phyloP scores from a whole-genome alignment of 1,140 invertebrate genomes.

The Papilio glaucus region DNA sequence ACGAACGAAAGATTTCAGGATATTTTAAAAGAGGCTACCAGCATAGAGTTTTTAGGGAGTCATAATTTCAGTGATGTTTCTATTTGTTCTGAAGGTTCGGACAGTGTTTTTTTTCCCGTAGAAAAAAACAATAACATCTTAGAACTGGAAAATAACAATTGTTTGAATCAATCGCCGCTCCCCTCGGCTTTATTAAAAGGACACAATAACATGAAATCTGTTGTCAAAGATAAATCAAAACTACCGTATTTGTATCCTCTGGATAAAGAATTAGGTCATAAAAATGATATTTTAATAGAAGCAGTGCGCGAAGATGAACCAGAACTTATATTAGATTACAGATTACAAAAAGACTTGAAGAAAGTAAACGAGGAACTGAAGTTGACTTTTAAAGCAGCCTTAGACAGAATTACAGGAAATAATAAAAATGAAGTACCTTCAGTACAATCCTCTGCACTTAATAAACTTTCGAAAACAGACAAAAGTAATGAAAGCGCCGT shows the following conservation, averaged over 20 bases:
- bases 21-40: constrained; percentile 70
- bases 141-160: constrained; percentile 41
- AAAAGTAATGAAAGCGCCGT: no score
- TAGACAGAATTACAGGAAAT: constrained; percentile 64
- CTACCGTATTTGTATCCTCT: constrained; percentile 64
- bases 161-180: not conserved
- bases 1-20: constrained; percentile 59
- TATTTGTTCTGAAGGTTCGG: constrained; percentile 64
- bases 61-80: constrained; percentile 61
- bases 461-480: no score
- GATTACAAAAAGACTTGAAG: constrained; percentile 66
- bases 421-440: constrained; percentile 45
- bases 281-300: constrained; percentile 13
- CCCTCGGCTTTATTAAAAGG: not conserved
- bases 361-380: constrained; percentile 72
- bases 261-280: constrained; percentile 44
- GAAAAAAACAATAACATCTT: constrained; percentile 55
- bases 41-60: constrained; percentile 63
- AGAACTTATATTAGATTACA: constrained; percentile 21
- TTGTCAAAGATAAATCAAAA: constrained; percentile 65
- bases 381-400: constrained; percentile 67
- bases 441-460: no score
- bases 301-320: not conserved
- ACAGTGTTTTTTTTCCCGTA: constrained; percentile 60
- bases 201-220: constrained; percentile 45